phyloP scores from a whole-genome alignment of 2,797 vertebrate genomes.

The Myoxocephalus aenaeus region DNA sequence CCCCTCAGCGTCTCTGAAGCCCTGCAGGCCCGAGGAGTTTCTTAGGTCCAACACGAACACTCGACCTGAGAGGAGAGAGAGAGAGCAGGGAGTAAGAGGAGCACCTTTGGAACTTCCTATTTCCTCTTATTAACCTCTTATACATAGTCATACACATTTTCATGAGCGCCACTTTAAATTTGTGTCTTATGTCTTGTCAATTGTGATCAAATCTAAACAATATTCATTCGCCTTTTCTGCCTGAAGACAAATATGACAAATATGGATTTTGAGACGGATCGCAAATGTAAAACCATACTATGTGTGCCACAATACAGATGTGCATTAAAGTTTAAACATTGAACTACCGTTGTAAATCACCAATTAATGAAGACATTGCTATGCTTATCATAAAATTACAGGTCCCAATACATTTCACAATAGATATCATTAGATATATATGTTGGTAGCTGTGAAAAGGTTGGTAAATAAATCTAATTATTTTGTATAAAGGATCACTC shows the following conservation, averaged over 20 bases:
- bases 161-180: neutral
- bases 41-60: slow-evolving; percentile 88
- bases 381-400: neutral
- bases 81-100: slow-evolving; percentile 17
- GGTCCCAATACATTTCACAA: neutral
- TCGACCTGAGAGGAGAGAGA: slow-evolving; percentile 82
- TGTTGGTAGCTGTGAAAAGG: neutral
- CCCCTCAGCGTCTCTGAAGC: slow-evolving; percentile 80
- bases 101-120: neutral
- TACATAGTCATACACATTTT: neutral
- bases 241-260: neutral
- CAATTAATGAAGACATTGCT: neutral
- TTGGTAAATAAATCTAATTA: neutral
- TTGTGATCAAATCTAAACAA: neutral
- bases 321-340: neutral
- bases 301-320: neutral
- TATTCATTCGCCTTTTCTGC: neutral
- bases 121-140: neutral
- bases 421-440: neutral
- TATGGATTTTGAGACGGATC: neutral
- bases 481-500: neutral
- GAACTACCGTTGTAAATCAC: neutral
- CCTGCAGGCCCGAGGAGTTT: slow-evolving; percentile 82
- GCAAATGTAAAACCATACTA: neutral
- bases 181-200: neutral